Evolutionary conservation across 2,888 invertebrate species (phyloP).

Genomic region (Dromius quadrimaculatus): DNA sequence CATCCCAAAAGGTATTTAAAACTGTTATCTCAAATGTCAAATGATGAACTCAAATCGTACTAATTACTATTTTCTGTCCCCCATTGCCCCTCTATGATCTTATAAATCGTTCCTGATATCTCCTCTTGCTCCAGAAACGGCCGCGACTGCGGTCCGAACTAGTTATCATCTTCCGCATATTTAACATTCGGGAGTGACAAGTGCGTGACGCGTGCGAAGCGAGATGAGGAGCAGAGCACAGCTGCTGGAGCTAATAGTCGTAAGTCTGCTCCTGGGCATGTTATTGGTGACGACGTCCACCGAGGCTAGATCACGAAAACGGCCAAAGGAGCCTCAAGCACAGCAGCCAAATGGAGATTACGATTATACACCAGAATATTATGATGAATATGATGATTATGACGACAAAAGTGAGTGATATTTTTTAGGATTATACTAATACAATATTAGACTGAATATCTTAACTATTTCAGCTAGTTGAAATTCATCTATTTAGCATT

Average conservation of each 20-base stretch:
- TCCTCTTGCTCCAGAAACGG: background rate
- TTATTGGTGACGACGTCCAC: constrained; percentile 39
- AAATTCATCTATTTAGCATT: too few species aligned
- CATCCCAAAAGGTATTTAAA: too few species aligned
- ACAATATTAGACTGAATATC: background rate
- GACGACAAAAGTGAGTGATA: constrained; percentile 58
- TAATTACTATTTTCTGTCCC: background rate
- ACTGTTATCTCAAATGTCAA: too few species aligned
- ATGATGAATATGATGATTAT: constrained; percentile 61
- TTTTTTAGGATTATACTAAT: background rate
- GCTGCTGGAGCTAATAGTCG: background rate
- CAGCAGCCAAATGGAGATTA: constrained; percentile 61
- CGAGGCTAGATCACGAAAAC: constrained; percentile 41
- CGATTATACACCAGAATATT: constrained; percentile 61
- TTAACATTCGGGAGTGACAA: background rate
- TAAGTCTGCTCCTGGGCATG: constrained; percentile 11
- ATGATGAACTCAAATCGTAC: background rate
- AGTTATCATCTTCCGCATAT: background rate
- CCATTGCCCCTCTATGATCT: background rate
- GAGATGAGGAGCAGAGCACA: constrained; percentile 24
- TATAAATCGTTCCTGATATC: background rate
- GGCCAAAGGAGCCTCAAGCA: constrained; percentile 57
- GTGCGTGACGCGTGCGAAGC: background rate
- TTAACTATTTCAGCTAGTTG: too few species aligned
- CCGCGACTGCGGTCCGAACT: constrained; percentile 5